Evolutionary conservation across 2,797 vertebrate genomes (phyloP), one percentile per base, ranked within the genome.

Genomic region (Monodelphis domestica): DNA sequence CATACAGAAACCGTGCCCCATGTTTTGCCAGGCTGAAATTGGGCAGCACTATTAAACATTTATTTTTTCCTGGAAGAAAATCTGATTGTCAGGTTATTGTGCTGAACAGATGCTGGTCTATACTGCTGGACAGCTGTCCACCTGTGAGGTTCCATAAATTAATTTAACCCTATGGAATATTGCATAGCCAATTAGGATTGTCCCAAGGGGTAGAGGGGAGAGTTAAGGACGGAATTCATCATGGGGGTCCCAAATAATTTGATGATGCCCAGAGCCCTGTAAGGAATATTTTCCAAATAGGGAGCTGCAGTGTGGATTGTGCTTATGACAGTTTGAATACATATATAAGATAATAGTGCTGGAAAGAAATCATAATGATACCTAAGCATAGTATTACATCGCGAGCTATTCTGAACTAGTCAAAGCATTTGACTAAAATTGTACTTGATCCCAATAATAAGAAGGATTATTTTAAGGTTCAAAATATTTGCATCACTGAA

Each of bases 31-130:
- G 88, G 88, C 92, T 17, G 91, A 96, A 90, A 97, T 97, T 96
- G 95, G 95, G 93, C 0, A 0, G 93, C 24, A 5, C 97, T 95
- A 94, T 97, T 97, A 97, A 97, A 97, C 97, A 92, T 97, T 97
- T 97, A 97, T 97, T 93, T 3, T 87, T 93, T 94, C 57, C 94
- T 93, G 92, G 90, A 96, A 96, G 96, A 95, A 97, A 97, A 94
- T 0, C 0, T 53, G 94, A 55, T 98, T 93, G 70, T 94, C 96
- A 89, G 92, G 0, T 0, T 95, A 96, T 93, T 45, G 95, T 94
- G 91, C 95, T 94, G 95, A 96, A 96, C 96, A 96, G 95, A 95
- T 98, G 90, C 96, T 92, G 54, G 87, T 87, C 4, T 91, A 3
- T 38, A 53, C 91, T 30, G 59, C 38, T 54, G 96, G 95, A 95